These are phyloP conservation scores for Apocheima hispidaria DNA, from an alignment of 2,888 invertebrate genomes.

Conservation along the genomic window DNA sequence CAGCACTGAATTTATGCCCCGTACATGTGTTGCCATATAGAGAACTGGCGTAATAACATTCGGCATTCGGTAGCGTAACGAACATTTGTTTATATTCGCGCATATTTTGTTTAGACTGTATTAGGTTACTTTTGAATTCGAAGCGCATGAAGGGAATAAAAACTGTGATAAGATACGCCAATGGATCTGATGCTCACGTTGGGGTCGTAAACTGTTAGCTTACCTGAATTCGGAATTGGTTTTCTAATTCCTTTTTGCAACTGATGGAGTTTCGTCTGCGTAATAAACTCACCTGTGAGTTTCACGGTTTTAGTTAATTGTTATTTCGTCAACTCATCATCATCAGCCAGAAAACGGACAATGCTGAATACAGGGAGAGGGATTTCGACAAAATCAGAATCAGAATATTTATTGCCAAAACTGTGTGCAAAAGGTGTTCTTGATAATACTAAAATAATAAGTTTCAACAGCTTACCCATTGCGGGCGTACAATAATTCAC, in stretches of 20 bases:
- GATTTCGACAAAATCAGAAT: no score
- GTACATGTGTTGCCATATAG: conserved; percentile 80
- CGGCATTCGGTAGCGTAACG: conserved; percentile 62
- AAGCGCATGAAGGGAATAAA: conserved; percentile 24
- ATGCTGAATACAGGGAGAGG: no score
- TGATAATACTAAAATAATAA: no score
- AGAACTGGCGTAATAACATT: conserved; percentile 73
- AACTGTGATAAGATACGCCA: conserved; percentile 20
- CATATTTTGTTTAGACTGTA: conserved; percentile 40
- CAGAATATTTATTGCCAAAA: no score
- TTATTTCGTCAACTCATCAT: neutral
- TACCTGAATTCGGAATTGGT: conserved; percentile 36
- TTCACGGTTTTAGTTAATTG: neutral
- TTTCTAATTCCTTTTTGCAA: conserved; percentile 25
- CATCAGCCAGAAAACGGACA: no score
- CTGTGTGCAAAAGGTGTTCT: no score
- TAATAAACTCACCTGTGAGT: neutral
- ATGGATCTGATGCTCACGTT: conserved; percentile 34
- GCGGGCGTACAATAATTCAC: no score
- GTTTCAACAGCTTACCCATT: no score
- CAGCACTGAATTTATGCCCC: conserved; percentile 77
- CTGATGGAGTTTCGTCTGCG: conserved; percentile 7
- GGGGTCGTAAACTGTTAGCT: conserved; percentile 35
- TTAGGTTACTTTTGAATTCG: conserved; percentile 38
- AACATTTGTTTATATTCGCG: conserved; percentile 63